Percentiles rank a stretch among this genome's conserved stretches.
phyloP scores from a whole-genome alignment of 1,140 invertebrate genomes.

The Heliconius congener region DNA sequence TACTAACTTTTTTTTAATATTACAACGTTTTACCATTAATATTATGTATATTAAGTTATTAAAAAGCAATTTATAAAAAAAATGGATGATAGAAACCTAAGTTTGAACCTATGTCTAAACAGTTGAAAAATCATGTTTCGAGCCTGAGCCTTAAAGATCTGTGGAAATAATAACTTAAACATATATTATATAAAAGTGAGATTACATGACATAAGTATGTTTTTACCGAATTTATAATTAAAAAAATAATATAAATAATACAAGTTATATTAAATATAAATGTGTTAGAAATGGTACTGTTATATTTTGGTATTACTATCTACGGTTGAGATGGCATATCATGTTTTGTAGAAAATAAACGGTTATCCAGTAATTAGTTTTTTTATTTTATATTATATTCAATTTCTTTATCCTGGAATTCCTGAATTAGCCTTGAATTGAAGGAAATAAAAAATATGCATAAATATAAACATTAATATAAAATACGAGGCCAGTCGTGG shows the following conservation, averaged over 20 bases:
- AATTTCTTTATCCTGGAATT: too few species aligned
- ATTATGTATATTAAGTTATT: neutral
- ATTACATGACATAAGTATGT: conserved; percentile 55
- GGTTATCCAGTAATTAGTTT: conserved; percentile 45
- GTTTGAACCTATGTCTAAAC: neutral
- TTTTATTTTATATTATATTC: neutral
- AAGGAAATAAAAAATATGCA: too few species aligned
- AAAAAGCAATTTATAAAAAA: neutral
- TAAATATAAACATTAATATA: too few species aligned
- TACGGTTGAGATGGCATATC: conserved; percentile 67
- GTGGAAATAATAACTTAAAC: conserved; percentile 42
- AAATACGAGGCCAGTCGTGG: too few species aligned
- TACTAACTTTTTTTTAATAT: conserved; percentile 36
- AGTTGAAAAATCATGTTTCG: neutral
- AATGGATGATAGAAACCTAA: neutral
- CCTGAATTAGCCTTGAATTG: too few species aligned
- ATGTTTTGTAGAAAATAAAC: conserved; percentile 75
- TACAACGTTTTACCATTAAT: neutral
- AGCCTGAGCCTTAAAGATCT: conserved; percentile 56
- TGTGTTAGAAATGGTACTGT: conserved; percentile 51
- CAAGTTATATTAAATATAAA: neutral
- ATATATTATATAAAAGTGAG: conserved; percentile 40
- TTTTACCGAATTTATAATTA: conserved; percentile 48
- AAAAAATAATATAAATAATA: conserved; percentile 22
- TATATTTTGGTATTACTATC: conserved; percentile 65